Percentiles rank a stretch among this genome's conserved stretches.
Conservation (phyloP, 2,113 vertebrate species). For the Amblyopsis rosae region DNA sequence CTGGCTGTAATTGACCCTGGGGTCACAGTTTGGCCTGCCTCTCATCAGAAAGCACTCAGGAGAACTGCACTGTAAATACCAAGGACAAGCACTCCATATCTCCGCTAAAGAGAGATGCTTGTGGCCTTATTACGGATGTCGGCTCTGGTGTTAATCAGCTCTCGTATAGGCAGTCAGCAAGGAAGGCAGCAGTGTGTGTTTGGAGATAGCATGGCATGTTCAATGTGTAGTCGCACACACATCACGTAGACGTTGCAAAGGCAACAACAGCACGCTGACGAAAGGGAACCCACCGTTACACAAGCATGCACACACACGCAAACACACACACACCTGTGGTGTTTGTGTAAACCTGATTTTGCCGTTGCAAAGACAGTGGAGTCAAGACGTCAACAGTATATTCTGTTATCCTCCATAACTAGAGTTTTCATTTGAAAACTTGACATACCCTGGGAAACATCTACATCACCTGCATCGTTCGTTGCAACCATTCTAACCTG, state of each 20-base stretch:
- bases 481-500: neutral
- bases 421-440: no score
- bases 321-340: neutral
- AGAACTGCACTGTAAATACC: slow-evolving; percentile 23
- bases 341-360: neutral
- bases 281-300: neutral
- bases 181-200: neutral
- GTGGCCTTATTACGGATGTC: slow-evolving; percentile 25
- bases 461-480: neutral
- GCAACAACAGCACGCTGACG: neutral
- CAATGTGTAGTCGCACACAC: neutral
- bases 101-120: slow-evolving; percentile 44
- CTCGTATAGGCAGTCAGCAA: neutral
- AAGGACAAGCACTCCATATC: slow-evolving; percentile 38
- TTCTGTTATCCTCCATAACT: no score
- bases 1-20: slow-evolving; percentile 31
- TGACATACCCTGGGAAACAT: neutral
- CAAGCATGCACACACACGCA: slow-evolving; percentile 25
- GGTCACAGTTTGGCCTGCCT: slow-evolving; percentile 34
- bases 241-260: neutral
- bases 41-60: slow-evolving; percentile 46
- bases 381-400: neutral
- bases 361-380: neutral
- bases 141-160: slow-evolving; percentile 3
- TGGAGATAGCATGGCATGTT: slow-evolving; percentile 20